These are phyloP conservation scores for Chelon auratus DNA, from an alignment of 2,797 vertebrate genomes.

Conservation along the genomic window DNA sequence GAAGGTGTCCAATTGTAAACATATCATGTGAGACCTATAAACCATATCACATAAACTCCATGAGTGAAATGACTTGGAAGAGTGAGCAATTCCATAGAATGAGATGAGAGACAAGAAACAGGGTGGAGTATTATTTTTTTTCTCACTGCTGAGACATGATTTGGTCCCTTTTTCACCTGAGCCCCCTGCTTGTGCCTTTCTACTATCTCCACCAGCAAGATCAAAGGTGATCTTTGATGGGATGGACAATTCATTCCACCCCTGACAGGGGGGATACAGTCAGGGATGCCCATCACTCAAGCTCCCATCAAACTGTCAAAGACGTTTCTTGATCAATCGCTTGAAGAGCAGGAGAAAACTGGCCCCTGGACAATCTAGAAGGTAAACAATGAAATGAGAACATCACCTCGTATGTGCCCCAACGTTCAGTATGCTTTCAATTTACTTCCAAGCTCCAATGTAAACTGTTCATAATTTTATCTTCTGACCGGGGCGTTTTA, in stretches of 20 bases:
- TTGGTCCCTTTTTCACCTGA: conserved; percentile 43
- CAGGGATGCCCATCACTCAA: conserved; percentile 84
- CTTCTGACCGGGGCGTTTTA: background rate
- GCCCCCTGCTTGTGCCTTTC: conserved; percentile 54
- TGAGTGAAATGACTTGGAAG: conserved; percentile 61
- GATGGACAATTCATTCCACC: conserved; percentile 84
- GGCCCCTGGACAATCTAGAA: conserved; percentile 80
- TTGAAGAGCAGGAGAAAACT: conserved; percentile 76
- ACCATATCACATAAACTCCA: conserved; percentile 56
- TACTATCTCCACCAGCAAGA: conserved; percentile 70
- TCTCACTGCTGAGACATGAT: conserved; percentile 45
- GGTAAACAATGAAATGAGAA: conserved; percentile 65
- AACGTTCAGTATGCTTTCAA: background rate
- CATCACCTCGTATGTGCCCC: conserved; percentile 22
- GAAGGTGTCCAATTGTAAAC: conserved; percentile 60
- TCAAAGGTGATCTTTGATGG: conserved; percentile 86
- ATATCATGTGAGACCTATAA: conserved; percentile 50
- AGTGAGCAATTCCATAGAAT: conserved; percentile 50
- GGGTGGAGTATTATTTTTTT: conserved; percentile 10
- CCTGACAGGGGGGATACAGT: conserved; percentile 82
- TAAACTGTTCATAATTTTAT: background rate
- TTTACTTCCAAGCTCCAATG: background rate
- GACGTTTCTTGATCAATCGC: conserved; percentile 87
- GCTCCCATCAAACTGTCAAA: conserved; percentile 86
- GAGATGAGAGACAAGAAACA: conserved; percentile 54